These are phyloP conservation scores for Spea bombifrons DNA, from an alignment of 2,113 vertebrate genomes.

Conservation along the genomic window DNA sequence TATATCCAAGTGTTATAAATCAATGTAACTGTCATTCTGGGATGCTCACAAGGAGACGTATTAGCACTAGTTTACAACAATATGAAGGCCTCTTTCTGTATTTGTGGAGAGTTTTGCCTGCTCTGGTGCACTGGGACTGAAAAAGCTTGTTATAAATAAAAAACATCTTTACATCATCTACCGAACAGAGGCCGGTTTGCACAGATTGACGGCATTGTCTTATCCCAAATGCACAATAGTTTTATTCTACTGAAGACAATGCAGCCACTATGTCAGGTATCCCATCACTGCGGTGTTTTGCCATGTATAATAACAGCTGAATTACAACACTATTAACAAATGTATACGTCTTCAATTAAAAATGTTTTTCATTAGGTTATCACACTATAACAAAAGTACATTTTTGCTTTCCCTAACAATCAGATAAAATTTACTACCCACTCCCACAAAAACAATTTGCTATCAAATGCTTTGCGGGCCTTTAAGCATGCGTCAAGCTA, in stretches of 20 bases:
- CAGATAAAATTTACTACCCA: no score
- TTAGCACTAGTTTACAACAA: not conserved
- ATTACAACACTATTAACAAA: not conserved
- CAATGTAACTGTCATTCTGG: no score
- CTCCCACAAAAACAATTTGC: not conserved
- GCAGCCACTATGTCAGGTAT: slow-evolving; percentile 33
- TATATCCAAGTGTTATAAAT: no score
- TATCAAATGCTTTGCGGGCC: not conserved
- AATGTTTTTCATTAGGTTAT: no score
- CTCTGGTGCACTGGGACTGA: not conserved
- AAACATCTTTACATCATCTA: slow-evolving; percentile 31
- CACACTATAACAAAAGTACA: no score
- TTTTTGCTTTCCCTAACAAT: no score
- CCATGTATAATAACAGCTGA: slow-evolving; percentile 1
- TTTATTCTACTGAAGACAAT: slow-evolving; percentile 33
- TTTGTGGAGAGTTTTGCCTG: not conserved
- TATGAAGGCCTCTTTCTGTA: not conserved
- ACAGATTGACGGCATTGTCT: slow-evolving; percentile 38
- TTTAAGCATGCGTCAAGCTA: not conserved
- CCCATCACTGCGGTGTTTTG: not conserved
- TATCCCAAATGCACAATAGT: slow-evolving; percentile 1
- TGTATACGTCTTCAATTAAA: no score
- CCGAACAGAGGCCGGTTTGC: slow-evolving; percentile 28
- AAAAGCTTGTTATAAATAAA: not conserved
- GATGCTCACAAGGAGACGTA: not conserved